phyloP scores from a whole-genome alignment of 1,140 invertebrate genomes.

The Orchesella cincta region DNA sequence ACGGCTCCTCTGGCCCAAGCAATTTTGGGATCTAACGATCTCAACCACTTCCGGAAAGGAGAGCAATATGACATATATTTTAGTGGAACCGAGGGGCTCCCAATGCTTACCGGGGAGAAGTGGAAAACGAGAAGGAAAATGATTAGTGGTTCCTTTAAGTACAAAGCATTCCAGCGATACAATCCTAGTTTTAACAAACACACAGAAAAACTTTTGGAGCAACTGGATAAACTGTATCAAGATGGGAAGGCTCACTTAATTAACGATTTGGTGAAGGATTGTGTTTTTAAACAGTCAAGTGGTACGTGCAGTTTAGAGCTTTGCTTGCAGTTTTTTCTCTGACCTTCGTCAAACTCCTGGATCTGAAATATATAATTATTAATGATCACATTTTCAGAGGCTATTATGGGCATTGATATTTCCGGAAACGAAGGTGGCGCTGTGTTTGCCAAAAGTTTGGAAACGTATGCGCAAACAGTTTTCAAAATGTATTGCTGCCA shows the following conservation, averaged over 20 bases:
- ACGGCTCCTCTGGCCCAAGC: constrained; percentile 12
- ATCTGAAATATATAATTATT: not conserved
- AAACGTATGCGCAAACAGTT: not conserved
- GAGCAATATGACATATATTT: constrained; percentile 8
- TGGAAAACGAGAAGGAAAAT: not conserved
- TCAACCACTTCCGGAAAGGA: constrained; percentile 21
- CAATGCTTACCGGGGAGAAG: not conserved
- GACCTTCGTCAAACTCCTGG: too few species aligned
- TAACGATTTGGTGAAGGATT: not conserved
- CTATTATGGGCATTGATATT: constrained; percentile 10
- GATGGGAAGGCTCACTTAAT: not conserved
- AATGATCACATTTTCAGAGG: not conserved
- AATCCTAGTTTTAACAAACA: constrained; percentile 10
- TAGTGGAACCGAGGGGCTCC: not conserved
- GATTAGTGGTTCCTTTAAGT: constrained; percentile 13
- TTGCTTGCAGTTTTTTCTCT: too few species aligned
- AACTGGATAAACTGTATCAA: not conserved
- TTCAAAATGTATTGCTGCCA: not conserved
- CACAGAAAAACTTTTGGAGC: not conserved
- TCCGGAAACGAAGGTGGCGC: not conserved
- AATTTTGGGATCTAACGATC: constrained; percentile 4
- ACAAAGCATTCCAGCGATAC: constrained; percentile 1
- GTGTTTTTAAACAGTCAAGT: constrained; percentile 15
- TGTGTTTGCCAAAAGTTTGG: constrained; percentile 1
- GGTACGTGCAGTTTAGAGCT: not conserved